Percentiles rank a stretch among this genome's conserved stretches.
Conservation (phyloP, 1,140 invertebrate genomes). For the Drosophila nasuta region DNA sequence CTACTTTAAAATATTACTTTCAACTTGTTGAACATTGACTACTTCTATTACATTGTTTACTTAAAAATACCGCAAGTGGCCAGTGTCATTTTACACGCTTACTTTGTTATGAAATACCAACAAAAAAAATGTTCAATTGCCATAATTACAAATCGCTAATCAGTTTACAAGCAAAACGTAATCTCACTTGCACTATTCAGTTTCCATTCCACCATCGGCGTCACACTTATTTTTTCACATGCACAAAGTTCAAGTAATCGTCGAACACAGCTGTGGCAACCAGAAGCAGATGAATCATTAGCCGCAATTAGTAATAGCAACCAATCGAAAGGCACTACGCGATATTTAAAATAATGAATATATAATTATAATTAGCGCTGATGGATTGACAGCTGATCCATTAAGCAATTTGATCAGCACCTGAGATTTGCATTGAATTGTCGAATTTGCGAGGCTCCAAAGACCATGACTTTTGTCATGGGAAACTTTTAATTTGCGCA, state of each 20-base stretch:
- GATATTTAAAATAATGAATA: conserved; percentile 4
- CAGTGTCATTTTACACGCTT: neutral
- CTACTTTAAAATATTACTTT: neutral
- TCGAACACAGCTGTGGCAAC: conserved; percentile 26
- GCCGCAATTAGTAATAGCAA: conserved; percentile 35
- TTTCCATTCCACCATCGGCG: neutral
- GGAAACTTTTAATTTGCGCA: conserved; percentile 21
- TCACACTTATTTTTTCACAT: conserved; percentile 13
- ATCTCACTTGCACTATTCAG: conserved; percentile 7
- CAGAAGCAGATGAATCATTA: conserved; percentile 52
- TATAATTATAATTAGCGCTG: conserved; percentile 22
- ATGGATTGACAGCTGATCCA: conserved; percentile 22
- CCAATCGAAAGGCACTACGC: conserved; percentile 4
- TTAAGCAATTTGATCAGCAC: neutral
- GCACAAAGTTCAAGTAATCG: conserved; percentile 34
- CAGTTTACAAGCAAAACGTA: conserved; percentile 3
- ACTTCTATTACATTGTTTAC: no score
- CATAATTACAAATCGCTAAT: conserved; percentile 12
- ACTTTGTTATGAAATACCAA: neutral
- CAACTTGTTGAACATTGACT: no score
- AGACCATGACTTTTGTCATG: conserved; percentile 5
- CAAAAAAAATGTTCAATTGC: neutral
- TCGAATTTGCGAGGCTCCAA: neutral
- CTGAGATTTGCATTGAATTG: conserved; percentile 19
- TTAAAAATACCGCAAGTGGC: neutral